phyloP scores from a whole-genome alignment of 2,888 invertebrate genomes.

The Prosapia bicincta region DNA sequence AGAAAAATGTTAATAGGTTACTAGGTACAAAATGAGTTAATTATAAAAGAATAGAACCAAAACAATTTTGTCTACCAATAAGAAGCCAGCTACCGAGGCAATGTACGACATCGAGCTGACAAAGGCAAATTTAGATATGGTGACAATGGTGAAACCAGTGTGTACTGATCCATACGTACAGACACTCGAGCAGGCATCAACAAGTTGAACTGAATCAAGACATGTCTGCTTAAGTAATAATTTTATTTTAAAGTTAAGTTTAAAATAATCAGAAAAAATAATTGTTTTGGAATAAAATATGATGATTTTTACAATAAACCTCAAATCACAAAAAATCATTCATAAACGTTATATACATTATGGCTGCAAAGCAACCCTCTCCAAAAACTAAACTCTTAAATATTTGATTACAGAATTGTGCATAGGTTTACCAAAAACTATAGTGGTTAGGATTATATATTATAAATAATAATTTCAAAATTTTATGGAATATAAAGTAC shows the following conservation, averaged over 20 bases:
- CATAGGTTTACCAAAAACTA: too few relatives aligned
- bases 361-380: too few relatives aligned
- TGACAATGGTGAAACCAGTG: slow-evolving; percentile 10
- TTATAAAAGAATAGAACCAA: neutral
- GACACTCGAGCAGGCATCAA: slow-evolving; percentile 28
- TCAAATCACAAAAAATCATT: neutral
- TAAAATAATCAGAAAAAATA: slow-evolving; percentile 29
- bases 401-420: too few relatives aligned
- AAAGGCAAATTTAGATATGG: neutral
- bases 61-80: neutral
- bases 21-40: neutral
- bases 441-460: too few relatives aligned
- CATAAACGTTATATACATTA: too few relatives aligned
- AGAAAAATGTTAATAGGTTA: too few relatives aligned
- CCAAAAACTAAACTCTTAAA: too few relatives aligned
- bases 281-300: slow-evolving; percentile 35
- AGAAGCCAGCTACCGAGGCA: slow-evolving; percentile 22
- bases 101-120: slow-evolving; percentile 14
- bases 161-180: slow-evolving; percentile 12
- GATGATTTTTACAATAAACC: too few relatives aligned
- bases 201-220: slow-evolving; percentile 19
- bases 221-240: neutral
- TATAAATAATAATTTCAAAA: too few relatives aligned
- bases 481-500: too few relatives aligned
- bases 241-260: neutral